phyloP scores from a whole-genome alignment of 2,888 invertebrate genomes.

The Cerceris rybyensis region DNA sequence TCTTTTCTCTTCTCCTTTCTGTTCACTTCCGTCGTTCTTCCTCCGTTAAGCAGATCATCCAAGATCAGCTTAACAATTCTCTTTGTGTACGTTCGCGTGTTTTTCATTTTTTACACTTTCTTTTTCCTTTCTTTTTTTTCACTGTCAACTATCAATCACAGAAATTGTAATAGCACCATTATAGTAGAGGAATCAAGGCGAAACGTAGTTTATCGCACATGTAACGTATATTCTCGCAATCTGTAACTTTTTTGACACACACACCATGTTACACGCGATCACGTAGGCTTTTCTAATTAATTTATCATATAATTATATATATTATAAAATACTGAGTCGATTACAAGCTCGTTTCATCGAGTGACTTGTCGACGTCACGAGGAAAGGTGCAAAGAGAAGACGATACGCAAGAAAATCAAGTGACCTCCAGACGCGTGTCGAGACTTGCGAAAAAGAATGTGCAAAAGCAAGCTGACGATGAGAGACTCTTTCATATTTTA shows the following conservation, averaged over 20 bases:
- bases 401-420: conserved; percentile 63
- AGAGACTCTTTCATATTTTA: conserved; percentile 3
- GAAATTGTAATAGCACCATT: too few species aligned
- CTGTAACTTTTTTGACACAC: conserved; percentile 3
- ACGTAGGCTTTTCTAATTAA: conserved; percentile 10
- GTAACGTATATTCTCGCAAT: neutral
- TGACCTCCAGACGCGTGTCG: conserved; percentile 54
- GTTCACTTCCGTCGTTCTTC: conserved; percentile 19
- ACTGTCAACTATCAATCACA: too few species aligned
- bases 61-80: too few species aligned
- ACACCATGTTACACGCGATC: conserved; percentile 8
- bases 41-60: too few species aligned
- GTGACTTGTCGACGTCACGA: conserved; percentile 8
- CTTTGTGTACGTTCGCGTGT: neutral
- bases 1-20: conserved; percentile 44
- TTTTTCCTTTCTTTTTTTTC: too few species aligned
- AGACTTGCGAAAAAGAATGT: conserved; percentile 31
- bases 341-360: neutral
- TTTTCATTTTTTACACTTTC: neutral
- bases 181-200: too few species aligned
- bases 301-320: too few species aligned
- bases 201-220: neutral
- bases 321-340: too few species aligned
- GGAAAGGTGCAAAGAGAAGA: conserved; percentile 19
- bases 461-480: conserved; percentile 34